Percentiles rank a stretch among this genome's conserved stretches.
Conservation (phyloP, 2,113 vertebrate genomes). For the Dicaeum eximium region DNA sequence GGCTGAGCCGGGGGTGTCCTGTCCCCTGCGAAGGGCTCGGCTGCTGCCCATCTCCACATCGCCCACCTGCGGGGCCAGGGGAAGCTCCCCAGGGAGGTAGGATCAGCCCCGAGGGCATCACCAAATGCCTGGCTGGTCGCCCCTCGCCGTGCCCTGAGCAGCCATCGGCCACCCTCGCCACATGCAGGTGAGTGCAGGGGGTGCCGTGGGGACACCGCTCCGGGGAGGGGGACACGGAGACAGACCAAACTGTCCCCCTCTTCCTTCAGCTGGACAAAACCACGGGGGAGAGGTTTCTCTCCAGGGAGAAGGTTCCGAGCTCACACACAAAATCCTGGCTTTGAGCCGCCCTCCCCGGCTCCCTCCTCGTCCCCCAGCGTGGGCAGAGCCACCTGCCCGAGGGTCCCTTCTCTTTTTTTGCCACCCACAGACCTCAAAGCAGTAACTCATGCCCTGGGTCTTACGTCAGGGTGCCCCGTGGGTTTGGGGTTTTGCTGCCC, state of each 20-base stretch:
- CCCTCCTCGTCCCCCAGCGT: fast-evolving
- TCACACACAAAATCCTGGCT: not conserved
- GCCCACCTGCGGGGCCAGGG: not conserved
- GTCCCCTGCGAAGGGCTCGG: slow-evolving; percentile 4
- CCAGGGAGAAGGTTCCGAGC: not conserved
- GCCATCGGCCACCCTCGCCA: not conserved
- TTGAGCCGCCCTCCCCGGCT: fast-evolving
- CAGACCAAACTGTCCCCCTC: fast-evolving
- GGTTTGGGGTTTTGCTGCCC: not conserved
- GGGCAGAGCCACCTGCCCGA: fast-evolving
- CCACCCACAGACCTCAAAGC: not conserved
- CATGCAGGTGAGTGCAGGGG: slow-evolving; percentile 27
- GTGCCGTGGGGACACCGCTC: fast-evolving
- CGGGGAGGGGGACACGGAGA: not conserved
- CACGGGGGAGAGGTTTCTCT: not conserved
- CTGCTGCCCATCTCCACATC: not conserved
- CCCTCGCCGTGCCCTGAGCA: not conserved
- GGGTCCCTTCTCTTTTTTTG: not conserved
- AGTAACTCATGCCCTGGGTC: not conserved
- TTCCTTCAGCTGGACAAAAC: not conserved
- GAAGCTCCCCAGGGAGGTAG: not conserved
- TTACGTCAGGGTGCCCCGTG: not conserved
- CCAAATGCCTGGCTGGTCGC: not conserved
- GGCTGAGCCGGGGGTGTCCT: not conserved
- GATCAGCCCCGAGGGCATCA: not conserved